These are phyloP conservation scores for Acanthoscelides obtectus DNA, from an alignment of 2,888 invertebrate genomes.

Conservation along the genomic window DNA sequence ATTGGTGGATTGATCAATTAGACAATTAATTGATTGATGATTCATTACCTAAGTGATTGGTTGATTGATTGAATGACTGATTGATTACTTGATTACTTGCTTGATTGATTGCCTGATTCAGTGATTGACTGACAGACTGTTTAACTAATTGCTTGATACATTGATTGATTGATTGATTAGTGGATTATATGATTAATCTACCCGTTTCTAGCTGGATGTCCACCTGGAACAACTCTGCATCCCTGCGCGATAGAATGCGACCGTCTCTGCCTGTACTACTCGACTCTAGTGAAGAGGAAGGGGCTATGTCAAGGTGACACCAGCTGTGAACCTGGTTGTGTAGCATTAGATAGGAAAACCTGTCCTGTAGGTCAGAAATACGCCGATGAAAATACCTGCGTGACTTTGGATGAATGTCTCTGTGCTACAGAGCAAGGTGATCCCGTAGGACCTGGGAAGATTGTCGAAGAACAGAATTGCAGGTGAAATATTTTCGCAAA, in stretches of 20 bases:
- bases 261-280: slow-evolving; percentile 65
- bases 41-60: too few species aligned
- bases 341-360: slow-evolving; percentile 29
- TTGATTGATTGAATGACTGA: too few species aligned
- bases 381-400: slow-evolving; percentile 71
- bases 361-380: slow-evolving; percentile 62
- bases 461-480: not conserved
- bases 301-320: slow-evolving; percentile 49
- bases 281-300: slow-evolving; percentile 42
- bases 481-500: not conserved
- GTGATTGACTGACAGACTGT: not conserved
- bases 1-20: too few species aligned
- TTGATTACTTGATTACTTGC: too few species aligned
- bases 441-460: slow-evolving; percentile 49
- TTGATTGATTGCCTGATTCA: not conserved
- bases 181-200: too few species aligned
- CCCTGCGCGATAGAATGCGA: slow-evolving; percentile 71
- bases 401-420: slow-evolving; percentile 67
- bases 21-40: too few species aligned
- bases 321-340: slow-evolving; percentile 44
- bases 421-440: slow-evolving; percentile 63
- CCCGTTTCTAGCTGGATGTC: slow-evolving; percentile 31
- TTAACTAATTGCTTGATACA: not conserved
- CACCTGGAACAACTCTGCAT: slow-evolving; percentile 54
- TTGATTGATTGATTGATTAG: not conserved